These are phyloP conservation scores for Dryobotodes eremita DNA, from an alignment of 2,888 invertebrate genomes.

Conservation along the genomic window DNA sequence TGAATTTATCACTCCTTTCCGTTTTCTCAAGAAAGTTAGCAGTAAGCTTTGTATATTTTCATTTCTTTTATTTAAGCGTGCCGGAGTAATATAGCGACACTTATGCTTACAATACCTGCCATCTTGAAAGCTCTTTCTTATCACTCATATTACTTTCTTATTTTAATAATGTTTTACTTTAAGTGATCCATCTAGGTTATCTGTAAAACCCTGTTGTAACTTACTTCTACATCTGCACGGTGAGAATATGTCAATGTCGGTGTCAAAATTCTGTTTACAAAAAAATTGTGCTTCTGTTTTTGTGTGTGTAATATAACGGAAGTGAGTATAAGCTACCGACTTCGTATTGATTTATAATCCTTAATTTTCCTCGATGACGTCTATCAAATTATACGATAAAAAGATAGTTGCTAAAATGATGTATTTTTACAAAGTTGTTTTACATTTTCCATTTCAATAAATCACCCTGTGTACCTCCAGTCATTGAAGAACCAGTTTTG, in stretches of 20 bases:
- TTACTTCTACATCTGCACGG: background rate
- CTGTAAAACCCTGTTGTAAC: background rate
- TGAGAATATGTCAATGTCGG: background rate
- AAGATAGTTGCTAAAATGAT: background rate
- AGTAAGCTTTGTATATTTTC: constrained; percentile 41
- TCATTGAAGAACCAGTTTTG: background rate
- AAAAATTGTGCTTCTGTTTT: too few species aligned
- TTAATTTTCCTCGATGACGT: background rate
- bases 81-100: constrained; percentile 23
- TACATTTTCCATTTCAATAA: background rate
- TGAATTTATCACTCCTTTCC: constrained; percentile 26
- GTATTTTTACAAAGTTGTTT: background rate
- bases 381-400: background rate
- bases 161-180: background rate
- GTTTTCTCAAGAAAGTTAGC: constrained; percentile 15
- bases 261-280: background rate
- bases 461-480: background rate
- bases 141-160: background rate
- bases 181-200: background rate
- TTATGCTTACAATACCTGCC: constrained; percentile 7
- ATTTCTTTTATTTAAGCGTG: constrained; percentile 26
- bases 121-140: constrained; percentile 13
- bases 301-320: background rate
- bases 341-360: too few species aligned
- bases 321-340: background rate